Percentiles rank a stretch among this genome's conserved stretches.
These are phyloP conservation scores for Nomada ferruginata DNA, from an alignment of 2,888 invertebrate genomes.

Conservation along the genomic window DNA sequence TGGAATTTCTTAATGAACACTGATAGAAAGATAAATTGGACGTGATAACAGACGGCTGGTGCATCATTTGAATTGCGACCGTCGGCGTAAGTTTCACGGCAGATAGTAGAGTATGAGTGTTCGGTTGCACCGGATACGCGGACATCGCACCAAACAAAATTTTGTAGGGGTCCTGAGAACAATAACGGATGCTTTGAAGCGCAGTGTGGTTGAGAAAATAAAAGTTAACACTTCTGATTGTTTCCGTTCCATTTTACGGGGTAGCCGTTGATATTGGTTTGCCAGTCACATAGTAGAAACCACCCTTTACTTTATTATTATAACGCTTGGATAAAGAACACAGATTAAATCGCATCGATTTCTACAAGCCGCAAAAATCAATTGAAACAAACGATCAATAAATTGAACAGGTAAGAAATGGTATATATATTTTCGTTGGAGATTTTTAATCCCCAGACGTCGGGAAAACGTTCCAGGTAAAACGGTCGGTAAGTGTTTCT, in stretches of 20 bases:
- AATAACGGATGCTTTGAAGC: too few relatives aligned
- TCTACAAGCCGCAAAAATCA: neutral
- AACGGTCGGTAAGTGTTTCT: constrained; percentile 50
- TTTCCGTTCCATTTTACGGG: too few relatives aligned
- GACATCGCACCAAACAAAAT: neutral
- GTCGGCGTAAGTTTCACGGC: constrained; percentile 12
- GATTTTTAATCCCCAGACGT: constrained; percentile 42
- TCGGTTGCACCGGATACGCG: neutral
- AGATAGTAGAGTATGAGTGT: neutral
- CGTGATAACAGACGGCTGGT: constrained; percentile 22
- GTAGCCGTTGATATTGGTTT: too few relatives aligned
- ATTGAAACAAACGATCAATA: neutral
- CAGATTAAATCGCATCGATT: too few relatives aligned
- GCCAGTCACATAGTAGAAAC: too few relatives aligned
- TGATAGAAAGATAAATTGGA: constrained; percentile 52
- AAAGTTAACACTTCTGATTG: too few relatives aligned
- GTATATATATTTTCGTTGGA: constrained; percentile 15
- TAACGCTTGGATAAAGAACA: too few relatives aligned
- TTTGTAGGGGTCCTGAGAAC: too few relatives aligned
- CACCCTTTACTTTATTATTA: too few relatives aligned
- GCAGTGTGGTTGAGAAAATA: too few relatives aligned
- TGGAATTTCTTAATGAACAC: constrained; percentile 57
- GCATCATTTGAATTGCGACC: constrained; percentile 2
- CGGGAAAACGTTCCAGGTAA: constrained; percentile 39
- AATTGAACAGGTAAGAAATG: neutral